These are phyloP conservation scores for Silurus lanzhouensis DNA, from an alignment of 2,797 vertebrate species.

Conservation along the genomic window DNA sequence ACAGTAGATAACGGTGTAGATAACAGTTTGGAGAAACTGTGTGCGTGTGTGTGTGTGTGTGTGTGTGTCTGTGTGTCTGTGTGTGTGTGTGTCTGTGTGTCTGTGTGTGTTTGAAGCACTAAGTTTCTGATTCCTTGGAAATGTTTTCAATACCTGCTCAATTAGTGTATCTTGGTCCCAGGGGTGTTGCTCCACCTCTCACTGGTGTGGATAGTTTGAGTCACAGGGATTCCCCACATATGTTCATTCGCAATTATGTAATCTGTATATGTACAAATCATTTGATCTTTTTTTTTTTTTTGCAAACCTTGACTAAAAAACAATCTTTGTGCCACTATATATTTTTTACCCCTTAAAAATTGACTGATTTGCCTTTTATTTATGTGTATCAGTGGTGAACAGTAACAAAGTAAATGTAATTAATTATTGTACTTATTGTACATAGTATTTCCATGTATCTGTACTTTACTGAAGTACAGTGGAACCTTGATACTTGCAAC, in stretches of 20 bases:
- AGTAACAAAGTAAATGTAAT: too few species aligned
- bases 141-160: slow-evolving; percentile 32
- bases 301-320: not conserved
- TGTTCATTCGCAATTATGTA: slow-evolving; percentile 26
- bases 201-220: slow-evolving; percentile 42
- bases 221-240: slow-evolving; percentile 50
- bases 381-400: not conserved
- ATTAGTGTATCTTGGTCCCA: slow-evolving; percentile 21
- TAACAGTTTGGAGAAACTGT: not conserved
- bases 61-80: not conserved
- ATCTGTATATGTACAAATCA: not conserved
- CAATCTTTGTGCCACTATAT: not conserved
- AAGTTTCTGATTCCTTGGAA: slow-evolving; percentile 57
- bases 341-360: not conserved
- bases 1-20: not conserved
- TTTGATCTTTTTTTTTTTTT: too few species aligned
- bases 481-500: too few species aligned
- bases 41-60: not conserved
- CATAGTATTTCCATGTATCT: too few species aligned
- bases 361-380: not conserved
- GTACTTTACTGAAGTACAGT: too few species aligned
- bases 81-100: not conserved
- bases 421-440: too few species aligned
- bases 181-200: slow-evolving; percentile 26
- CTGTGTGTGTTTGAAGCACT: not conserved